These are phyloP conservation scores for Stegastes partitus DNA, from an alignment of 2,113 vertebrate species.

Conservation along the genomic window DNA sequence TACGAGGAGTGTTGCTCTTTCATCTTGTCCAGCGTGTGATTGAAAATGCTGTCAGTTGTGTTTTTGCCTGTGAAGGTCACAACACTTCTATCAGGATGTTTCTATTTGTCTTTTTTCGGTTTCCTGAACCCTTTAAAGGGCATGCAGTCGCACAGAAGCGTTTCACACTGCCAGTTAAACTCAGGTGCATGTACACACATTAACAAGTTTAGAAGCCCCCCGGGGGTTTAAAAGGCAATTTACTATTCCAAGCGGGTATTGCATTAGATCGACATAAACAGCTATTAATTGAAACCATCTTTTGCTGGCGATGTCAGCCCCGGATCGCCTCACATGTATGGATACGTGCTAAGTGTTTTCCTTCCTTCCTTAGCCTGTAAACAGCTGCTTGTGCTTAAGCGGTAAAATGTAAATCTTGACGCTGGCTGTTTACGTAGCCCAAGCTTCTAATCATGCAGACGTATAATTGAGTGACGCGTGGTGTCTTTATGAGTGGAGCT, in stretches of 20 bases:
- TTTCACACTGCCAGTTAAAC: conserved; percentile 20
- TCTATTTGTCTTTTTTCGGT: conserved; percentile 32
- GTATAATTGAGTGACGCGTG: conserved; percentile 86
- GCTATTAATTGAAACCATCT: conserved; percentile 59
- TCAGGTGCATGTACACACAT: conserved; percentile 8
- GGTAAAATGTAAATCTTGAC: conserved; percentile 87
- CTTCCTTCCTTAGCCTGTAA: conserved; percentile 78
- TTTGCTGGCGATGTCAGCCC: conserved; percentile 25
- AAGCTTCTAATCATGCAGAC: conserved; percentile 88
- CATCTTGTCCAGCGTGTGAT: conserved; percentile 49
- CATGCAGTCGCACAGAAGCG: conserved; percentile 13
- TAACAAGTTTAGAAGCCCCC: conserved; percentile 6
- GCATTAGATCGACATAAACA: conserved; percentile 72
- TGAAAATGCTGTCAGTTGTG: conserved; percentile 57
- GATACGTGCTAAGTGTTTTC: conserved; percentile 71
- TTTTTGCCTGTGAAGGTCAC: conserved; percentile 62
- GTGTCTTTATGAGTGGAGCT: conserved; percentile 86
- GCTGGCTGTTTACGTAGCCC: conserved; percentile 86
- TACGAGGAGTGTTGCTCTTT: conserved; percentile 18
- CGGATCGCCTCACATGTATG: conserved; percentile 48
- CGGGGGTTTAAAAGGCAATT: conserved; percentile 41
- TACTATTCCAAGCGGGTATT: conserved; percentile 36
- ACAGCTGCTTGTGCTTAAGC: conserved; percentile 87
- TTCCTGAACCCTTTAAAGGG: conserved; percentile 42
- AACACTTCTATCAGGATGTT: conserved; percentile 49